These are phyloP conservation scores for Phalera bucephala DNA, from an alignment of 2,888 invertebrate genomes.

Conservation along the genomic window DNA sequence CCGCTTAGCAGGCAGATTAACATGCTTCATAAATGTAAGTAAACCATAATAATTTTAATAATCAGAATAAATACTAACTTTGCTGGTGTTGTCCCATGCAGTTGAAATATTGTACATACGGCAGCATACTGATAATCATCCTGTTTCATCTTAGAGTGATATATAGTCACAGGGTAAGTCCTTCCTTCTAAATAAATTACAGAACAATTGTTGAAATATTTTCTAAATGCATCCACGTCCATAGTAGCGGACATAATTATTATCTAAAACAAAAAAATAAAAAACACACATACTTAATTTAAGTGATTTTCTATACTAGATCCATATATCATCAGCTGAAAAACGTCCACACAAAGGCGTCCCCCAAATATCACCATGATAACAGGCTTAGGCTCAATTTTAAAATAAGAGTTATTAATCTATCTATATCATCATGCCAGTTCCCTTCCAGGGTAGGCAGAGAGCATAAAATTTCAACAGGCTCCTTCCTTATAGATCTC, in stretches of 20 bases:
- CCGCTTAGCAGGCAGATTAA: too few species aligned
- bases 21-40: too few species aligned
- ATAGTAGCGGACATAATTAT: conserved; percentile 98
- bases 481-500: too few species aligned
- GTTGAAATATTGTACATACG: conserved; percentile 93
- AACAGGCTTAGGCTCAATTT: too few species aligned
- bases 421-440: too few species aligned
- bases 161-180: conserved; percentile 90
- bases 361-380: too few species aligned
- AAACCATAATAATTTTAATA: too few species aligned
- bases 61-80: conserved; percentile 88
- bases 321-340: too few species aligned
- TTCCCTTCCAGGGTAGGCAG: too few species aligned
- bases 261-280: conserved; percentile 76
- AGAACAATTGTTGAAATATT: conserved; percentile 93
- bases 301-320: not conserved
- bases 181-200: conserved; percentile 96
- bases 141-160: conserved; percentile 87
- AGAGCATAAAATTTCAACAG: too few species aligned
- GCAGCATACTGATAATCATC: conserved; percentile 94
- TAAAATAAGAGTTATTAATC: too few species aligned
- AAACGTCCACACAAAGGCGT: too few species aligned
- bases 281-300: not conserved
- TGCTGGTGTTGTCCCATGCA: conserved; percentile 91
- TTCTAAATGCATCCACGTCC: conserved; percentile 96